These are phyloP conservation scores for Hirtodrosophila trivittata DNA, from an alignment of 2,888 invertebrate species.

Conservation along the genomic window DNA sequence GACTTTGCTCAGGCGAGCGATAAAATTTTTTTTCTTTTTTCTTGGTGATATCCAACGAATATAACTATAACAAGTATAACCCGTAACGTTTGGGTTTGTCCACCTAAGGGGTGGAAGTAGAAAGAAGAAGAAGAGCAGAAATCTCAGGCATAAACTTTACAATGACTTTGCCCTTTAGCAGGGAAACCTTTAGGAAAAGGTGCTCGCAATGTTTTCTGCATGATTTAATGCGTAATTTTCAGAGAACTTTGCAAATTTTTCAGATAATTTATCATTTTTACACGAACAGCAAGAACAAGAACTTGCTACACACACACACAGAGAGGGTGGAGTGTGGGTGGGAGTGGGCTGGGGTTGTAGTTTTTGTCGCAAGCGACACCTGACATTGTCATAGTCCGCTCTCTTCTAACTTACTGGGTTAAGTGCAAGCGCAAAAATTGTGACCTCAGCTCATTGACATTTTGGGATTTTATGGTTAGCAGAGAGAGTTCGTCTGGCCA, in stretches of 20 bases:
- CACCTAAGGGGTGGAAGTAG: too few species aligned
- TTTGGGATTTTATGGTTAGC: constrained; percentile 52
- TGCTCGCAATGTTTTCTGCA: constrained; percentile 58
- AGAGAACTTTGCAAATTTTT: constrained; percentile 75
- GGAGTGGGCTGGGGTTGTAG: constrained; percentile 11
- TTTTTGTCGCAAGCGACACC: constrained; percentile 58
- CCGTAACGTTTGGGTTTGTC: constrained; percentile 10
- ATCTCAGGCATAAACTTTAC: constrained; percentile 68
- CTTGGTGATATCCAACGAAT: constrained; percentile 10
- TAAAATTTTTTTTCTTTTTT: constrained; percentile 46
- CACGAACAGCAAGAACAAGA: constrained; percentile 36
- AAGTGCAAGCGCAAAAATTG: constrained; percentile 56
- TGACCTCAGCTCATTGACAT: constrained; percentile 76
- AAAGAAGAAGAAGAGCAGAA: constrained; percentile 2
- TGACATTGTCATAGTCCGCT: constrained; percentile 66
- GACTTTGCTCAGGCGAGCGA: constrained; percentile 52
- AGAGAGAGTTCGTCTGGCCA: not conserved
- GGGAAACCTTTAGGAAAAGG: constrained; percentile 11
- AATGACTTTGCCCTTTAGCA: constrained; percentile 68
- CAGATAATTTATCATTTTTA: constrained; percentile 75
- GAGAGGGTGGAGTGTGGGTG: not conserved
- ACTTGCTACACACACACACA: not conserved
- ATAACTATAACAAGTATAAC: constrained; percentile 10
- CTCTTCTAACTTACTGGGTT: too few species aligned
- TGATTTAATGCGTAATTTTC: constrained; percentile 79